phyloP scores from a whole-genome alignment of 2,888 invertebrate species.

The Cataglyphis altisquamis region DNA sequence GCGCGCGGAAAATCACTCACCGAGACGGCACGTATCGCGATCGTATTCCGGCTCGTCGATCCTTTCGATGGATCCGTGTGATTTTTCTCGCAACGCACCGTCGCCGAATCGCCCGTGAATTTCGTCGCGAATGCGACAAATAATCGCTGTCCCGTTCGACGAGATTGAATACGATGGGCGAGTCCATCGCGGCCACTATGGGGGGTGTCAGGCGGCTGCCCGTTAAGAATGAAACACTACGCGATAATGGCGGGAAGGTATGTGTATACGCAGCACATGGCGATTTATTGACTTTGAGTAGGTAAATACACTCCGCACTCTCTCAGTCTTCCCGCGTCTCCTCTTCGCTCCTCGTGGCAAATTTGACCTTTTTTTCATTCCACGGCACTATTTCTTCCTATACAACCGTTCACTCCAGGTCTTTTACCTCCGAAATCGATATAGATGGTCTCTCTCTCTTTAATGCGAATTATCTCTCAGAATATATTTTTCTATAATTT shows the following conservation, averaged over 20 bases:
- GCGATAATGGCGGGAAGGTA: conserved; percentile 82
- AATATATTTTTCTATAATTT: background rate
- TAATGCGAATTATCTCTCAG: conserved; percentile 7
- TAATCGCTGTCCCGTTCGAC: conserved; percentile 14
- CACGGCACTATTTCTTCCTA: background rate
- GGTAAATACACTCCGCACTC: conserved; percentile 42
- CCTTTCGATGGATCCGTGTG: no score
- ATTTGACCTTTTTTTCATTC: background rate
- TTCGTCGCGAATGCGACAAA: background rate
- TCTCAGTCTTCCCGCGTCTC: background rate
- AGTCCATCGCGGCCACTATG: conserved; percentile 78
- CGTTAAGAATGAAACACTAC: conserved; percentile 78
- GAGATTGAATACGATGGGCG: conserved; percentile 75
- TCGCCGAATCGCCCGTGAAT: conserved; percentile 20
- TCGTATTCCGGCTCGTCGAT: background rate
- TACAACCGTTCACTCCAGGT: background rate
- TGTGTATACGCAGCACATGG: conserved; percentile 57
- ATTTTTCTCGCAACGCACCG: conserved; percentile 37
- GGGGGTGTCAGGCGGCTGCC: conserved; percentile 66
- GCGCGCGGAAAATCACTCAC: conserved; percentile 32
- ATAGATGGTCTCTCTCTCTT: conserved; percentile 44
- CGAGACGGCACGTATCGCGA: conserved; percentile 18
- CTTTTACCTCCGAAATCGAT: conserved; percentile 58
- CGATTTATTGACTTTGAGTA: conserved; percentile 63
- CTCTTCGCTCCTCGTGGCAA: background rate